Evolutionary conservation across 2,113 vertebrate species (phyloP).

Genomic region (Athene noctua): DNA sequence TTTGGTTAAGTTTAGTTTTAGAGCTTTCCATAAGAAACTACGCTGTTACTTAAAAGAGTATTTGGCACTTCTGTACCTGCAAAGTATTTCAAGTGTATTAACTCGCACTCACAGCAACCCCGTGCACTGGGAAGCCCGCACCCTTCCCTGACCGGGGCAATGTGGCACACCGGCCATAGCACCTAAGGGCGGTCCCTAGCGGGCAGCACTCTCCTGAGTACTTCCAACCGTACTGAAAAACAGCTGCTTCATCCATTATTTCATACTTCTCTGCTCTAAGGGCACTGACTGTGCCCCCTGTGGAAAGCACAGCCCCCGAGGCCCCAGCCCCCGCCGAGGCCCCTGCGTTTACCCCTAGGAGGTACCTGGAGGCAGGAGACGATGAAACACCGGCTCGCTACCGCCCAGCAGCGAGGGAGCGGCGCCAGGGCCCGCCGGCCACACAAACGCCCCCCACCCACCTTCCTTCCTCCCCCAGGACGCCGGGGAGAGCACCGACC

Average conservation of each 20-base stretch:
- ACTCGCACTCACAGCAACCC: accelerated
- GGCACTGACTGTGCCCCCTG: accelerated
- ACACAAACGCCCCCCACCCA: background rate
- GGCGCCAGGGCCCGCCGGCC: background rate
- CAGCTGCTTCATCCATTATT: background rate
- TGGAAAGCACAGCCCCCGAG: too few relatives aligned
- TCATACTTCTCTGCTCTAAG: background rate
- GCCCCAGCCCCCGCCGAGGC: background rate
- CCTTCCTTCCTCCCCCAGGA: background rate
- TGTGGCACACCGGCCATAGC: accelerated
- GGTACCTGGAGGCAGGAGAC: background rate
- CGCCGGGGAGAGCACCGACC: background rate
- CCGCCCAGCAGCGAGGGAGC: background rate
- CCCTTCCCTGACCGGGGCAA: background rate
- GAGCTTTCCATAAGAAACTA: background rate
- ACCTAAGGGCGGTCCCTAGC: accelerated
- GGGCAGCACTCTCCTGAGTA: background rate
- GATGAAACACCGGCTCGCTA: background rate
- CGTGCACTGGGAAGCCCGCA: accelerated
- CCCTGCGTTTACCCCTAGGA: background rate
- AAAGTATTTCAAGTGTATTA: accelerated
- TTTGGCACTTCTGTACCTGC: background rate
- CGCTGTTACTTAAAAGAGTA: background rate
- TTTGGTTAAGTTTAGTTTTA: background rate
- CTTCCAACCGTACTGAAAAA: background rate